Conservation (phyloP, 1,140 invertebrate species). For the Bombus turneri region DNA sequence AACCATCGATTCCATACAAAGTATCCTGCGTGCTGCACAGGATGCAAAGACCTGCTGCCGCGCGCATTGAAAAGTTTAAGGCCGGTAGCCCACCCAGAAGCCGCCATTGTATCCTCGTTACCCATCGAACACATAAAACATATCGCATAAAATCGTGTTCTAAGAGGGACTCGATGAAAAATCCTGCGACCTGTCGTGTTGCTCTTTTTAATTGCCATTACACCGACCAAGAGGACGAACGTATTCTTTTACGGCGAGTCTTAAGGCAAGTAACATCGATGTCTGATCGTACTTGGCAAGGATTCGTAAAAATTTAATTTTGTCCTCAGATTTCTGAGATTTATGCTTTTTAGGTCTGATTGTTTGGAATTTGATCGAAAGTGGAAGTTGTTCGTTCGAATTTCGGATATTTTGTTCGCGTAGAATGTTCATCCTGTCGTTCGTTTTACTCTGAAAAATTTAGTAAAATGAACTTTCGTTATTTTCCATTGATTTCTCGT, state of each 20-base stretch:
- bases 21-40: conserved; percentile 12
- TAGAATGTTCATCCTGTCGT: no score
- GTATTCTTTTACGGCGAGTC: background rate
- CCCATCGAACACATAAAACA: conserved; percentile 51
- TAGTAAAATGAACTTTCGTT: no score
- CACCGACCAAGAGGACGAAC: background rate
- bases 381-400: no score
- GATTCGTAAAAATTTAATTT: no score
- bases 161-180: conserved; percentile 5
- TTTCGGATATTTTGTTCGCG: no score
- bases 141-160: conserved; percentile 40
- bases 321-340: no score
- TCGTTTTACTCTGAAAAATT: no score
- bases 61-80: conserved; percentile 37
- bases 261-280: background rate
- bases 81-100: conserved; percentile 52
- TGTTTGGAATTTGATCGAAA: no score
- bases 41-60: conserved; percentile 22
- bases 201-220: background rate
- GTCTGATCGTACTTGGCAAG: no score
- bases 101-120: conserved; percentile 50
- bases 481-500: no score
- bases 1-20: conserved; percentile 8
- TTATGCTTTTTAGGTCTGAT: no score
- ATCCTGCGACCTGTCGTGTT: background rate